Evolutionary conservation across 2,888 invertebrate genomes (phyloP).

Genomic region (Dyspetes luteomarginatus): DNA sequence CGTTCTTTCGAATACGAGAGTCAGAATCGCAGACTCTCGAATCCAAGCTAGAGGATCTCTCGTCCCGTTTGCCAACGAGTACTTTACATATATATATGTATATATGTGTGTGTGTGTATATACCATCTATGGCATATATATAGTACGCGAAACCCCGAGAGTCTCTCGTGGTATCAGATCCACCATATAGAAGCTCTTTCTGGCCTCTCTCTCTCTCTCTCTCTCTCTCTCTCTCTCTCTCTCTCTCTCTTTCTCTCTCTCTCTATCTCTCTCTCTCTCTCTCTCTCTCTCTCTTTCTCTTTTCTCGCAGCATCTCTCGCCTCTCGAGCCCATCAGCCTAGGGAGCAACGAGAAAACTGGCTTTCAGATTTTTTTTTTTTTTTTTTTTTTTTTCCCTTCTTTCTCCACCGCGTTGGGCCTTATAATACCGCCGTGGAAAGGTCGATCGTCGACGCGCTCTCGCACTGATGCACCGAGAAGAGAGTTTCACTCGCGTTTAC

Average conservation of each 20-base stretch:
- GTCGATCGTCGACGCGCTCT: conserved; percentile 76
- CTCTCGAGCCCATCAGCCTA: conserved; percentile 25
- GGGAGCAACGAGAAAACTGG: conserved; percentile 74
- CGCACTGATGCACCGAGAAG: conserved; percentile 57
- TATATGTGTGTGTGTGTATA: not conserved
- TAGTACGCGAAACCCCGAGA: conserved; percentile 42
- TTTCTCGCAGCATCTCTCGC: conserved; percentile 28
- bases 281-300: conserved; percentile 25
- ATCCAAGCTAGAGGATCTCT: not conserved
- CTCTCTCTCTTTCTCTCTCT: not conserved
- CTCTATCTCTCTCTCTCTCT: conserved; percentile 2
- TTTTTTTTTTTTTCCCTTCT: not conserved
- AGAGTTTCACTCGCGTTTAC: conserved; percentile 81
- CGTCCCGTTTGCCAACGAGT: not conserved
- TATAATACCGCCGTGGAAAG: conserved; percentile 73
- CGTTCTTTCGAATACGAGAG: not conserved
- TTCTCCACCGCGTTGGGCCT: conserved; percentile 23
- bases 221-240: conserved; percentile 23
- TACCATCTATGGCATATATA: too few relatives aligned
- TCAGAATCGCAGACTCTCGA: not conserved
- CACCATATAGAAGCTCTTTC: conserved; percentile 50
- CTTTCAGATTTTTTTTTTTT: conserved; percentile 75
- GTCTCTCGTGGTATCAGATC: conserved; percentile 53
- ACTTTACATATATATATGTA: not conserved
- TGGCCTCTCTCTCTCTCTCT: conserved; percentile 29